phyloP scores from a whole-genome alignment of 2,113 vertebrate species.

The Zapus hudsonius region DNA sequence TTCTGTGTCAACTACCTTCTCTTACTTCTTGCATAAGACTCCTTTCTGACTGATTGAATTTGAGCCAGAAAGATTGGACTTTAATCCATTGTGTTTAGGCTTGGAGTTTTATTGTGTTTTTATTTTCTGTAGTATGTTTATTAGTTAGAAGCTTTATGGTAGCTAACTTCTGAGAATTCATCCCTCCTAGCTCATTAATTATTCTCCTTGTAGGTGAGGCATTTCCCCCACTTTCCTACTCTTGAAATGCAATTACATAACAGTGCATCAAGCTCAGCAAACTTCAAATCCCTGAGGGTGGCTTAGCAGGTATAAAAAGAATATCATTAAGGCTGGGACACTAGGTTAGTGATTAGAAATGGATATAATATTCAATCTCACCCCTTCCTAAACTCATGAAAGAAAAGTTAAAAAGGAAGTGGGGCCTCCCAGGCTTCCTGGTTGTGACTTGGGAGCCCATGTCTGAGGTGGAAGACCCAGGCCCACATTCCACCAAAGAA shows the following conservation, averaged over 20 bases:
- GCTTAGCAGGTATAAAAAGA: constrained; percentile 52
- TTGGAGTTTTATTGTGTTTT: constrained; percentile 60
- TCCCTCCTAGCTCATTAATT: constrained; percentile 77
- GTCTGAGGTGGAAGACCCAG: background rate
- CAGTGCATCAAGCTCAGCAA: constrained; percentile 67
- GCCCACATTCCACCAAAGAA: background rate
- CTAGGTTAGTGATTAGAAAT: constrained; percentile 33
- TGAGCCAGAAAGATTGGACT: constrained; percentile 45
- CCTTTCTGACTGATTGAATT: constrained; percentile 66
- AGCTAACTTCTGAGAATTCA: constrained; percentile 70
- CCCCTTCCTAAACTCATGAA: background rate
- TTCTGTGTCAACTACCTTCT: constrained; percentile 24
- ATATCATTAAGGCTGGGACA: constrained; percentile 69
- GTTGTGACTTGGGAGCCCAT: constrained; percentile 10
- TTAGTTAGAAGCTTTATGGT: constrained; percentile 66
- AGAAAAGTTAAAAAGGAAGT: background rate
- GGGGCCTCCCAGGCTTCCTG: background rate
- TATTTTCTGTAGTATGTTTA: constrained; percentile 68
- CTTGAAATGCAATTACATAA: constrained; percentile 76
- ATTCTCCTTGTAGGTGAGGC: constrained; percentile 72
- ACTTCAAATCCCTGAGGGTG: constrained; percentile 71
- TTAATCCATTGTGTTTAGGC: constrained; percentile 69
- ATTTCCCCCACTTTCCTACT: constrained; percentile 53
- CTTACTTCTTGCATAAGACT: constrained; percentile 59
- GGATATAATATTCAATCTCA: background rate